These are phyloP conservation scores for Caenorhabditis virilis DNA, from an alignment of 2,888 invertebrate species.

Conservation along the genomic window DNA sequence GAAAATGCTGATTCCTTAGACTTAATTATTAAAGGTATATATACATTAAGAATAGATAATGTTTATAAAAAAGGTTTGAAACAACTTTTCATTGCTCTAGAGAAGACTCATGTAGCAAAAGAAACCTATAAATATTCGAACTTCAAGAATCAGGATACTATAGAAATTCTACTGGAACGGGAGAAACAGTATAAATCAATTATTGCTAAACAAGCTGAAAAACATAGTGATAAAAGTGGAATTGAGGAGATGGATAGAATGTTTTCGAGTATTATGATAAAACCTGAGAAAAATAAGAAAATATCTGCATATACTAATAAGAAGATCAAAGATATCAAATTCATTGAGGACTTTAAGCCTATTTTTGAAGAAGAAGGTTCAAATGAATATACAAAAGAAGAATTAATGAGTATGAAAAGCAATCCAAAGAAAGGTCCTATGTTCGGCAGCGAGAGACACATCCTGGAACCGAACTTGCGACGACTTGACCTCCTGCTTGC, in stretches of 20 bases:
- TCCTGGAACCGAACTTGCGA: too few species aligned
- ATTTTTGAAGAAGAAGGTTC: slow-evolving; percentile 24
- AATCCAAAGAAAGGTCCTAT: slow-evolving; percentile 19
- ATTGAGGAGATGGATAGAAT: slow-evolving; percentile 14
- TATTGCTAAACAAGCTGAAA: slow-evolving; percentile 14
- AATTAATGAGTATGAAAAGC: slow-evolving; percentile 20
- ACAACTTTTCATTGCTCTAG: slow-evolving; percentile 34
- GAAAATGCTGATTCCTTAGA: slow-evolving; percentile 42
- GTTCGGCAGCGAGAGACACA: slow-evolving; percentile 15
- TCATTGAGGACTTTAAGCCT: slow-evolving; percentile 14
- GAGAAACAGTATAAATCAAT: slow-evolving; percentile 10
- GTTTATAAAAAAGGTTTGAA: slow-evolving; percentile 42
- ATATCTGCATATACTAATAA: slow-evolving; percentile 12
- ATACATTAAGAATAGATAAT: slow-evolving; percentile 41
- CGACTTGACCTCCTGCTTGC: too few species aligned
- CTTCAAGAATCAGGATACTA: slow-evolving; percentile 27
- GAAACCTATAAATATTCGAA: slow-evolving; percentile 17
- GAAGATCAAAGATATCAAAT: slow-evolving; percentile 13
- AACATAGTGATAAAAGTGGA: slow-evolving; percentile 8
- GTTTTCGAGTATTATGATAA: slow-evolving; percentile 8
- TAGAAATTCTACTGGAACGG: slow-evolving; percentile 7
- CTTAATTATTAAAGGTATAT: slow-evolving; percentile 44
- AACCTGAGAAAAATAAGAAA: slow-evolving; percentile 11
- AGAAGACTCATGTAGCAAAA: slow-evolving; percentile 19
- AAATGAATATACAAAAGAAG: slow-evolving; percentile 21